phyloP scores from a whole-genome alignment of 2,888 invertebrate genomes.

The Tetheella fluctuosa region DNA sequence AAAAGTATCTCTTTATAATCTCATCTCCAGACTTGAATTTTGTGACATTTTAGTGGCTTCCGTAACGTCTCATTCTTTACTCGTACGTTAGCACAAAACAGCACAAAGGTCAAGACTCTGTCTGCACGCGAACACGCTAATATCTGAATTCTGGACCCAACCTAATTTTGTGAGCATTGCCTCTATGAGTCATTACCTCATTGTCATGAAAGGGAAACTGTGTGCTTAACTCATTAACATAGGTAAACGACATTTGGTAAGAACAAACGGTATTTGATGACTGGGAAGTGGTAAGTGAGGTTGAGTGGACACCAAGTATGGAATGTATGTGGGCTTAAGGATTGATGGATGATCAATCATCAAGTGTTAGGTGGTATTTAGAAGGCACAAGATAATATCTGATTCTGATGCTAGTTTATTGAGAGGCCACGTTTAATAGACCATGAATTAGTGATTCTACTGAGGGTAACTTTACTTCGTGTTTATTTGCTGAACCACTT shows the following conservation, averaged over 20 bases:
- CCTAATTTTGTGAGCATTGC: slow-evolving; percentile 7
- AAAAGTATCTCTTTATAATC: background rate
- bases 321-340: slow-evolving; percentile 4
- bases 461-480: background rate
- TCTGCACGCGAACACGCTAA: slow-evolving; percentile 10
- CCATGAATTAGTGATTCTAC: background rate
- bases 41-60: slow-evolving; percentile 4
- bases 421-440: background rate
- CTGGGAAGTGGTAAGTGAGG: background rate
- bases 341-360: background rate
- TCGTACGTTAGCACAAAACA: background rate
- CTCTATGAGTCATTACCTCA: slow-evolving; percentile 10
- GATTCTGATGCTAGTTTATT: background rate
- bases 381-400: background rate
- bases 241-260: slow-evolving; percentile 25
- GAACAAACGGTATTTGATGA: slow-evolving; percentile 29
- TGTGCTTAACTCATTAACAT: slow-evolving; percentile 30
- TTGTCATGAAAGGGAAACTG: slow-evolving; percentile 32
- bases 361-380: background rate
- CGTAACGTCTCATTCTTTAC: background rate
- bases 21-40: background rate
- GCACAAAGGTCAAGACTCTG: slow-evolving; percentile 12
- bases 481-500: background rate
- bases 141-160: background rate
- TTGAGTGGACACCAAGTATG: slow-evolving; percentile 2